A percentile compares a stretch with the other conserved stretches of the same genome.
phyloP scores from a whole-genome alignment of 2,113 vertebrate species.

The Gorsachius goisagi region DNA sequence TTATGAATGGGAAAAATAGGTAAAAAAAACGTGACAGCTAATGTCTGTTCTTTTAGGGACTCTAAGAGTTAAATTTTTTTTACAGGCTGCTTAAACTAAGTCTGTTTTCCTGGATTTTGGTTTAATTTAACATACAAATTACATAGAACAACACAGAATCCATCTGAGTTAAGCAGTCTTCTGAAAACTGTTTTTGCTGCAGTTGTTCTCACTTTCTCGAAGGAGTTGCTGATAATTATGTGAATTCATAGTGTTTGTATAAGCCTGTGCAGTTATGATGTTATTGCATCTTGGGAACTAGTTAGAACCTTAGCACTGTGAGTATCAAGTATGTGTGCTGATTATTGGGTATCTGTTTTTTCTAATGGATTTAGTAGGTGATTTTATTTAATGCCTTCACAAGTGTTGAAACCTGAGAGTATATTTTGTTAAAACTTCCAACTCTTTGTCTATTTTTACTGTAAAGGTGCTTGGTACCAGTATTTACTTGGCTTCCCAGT shows the following conservation, averaged over 20 bases:
- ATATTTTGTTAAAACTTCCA: background rate
- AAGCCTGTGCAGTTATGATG: background rate
- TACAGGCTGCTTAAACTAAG: background rate
- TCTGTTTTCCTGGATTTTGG: background rate
- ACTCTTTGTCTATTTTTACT: background rate
- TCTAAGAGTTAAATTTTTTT: background rate
- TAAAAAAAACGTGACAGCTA: background rate
- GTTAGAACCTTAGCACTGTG: background rate
- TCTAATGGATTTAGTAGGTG: background rate
- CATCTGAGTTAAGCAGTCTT: background rate
- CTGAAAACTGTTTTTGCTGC: background rate
- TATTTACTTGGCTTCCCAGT: background rate
- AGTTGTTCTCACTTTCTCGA: background rate
- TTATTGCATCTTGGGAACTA: background rate
- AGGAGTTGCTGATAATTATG: background rate
- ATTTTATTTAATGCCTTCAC: background rate
- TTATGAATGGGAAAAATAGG: background rate
- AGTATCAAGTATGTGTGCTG: background rate
- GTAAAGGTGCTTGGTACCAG: background rate
- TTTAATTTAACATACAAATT: background rate
- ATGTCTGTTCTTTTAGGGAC: background rate
- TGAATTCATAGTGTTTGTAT: background rate
- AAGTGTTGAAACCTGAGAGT: background rate
- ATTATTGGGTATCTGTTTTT: background rate
- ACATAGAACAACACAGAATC: background rate